Conservation (phyloP, 2,113 vertebrate species). For the Notarius lentiginosus region DNA sequence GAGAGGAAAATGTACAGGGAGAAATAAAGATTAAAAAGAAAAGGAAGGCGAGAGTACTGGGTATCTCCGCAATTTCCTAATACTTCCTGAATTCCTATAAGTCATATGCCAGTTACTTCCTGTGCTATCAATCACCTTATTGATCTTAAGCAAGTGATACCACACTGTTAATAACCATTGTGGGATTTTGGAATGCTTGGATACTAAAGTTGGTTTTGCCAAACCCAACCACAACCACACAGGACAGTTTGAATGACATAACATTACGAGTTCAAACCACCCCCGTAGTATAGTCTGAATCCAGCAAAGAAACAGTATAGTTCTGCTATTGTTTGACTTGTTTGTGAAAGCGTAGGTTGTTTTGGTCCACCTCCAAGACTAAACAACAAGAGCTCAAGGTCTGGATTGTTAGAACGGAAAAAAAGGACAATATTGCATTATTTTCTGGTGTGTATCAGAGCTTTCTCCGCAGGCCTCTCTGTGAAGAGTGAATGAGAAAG, state of each 20-base stretch:
- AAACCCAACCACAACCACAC: neutral
- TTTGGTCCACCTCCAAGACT: slow-evolving; percentile 17
- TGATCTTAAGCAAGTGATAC: neutral
- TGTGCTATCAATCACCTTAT: neutral
- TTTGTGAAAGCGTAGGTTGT: slow-evolving; percentile 34
- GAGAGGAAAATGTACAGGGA: neutral
- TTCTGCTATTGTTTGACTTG: slow-evolving; percentile 29
- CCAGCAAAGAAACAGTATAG: neutral
- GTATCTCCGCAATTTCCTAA: neutral
- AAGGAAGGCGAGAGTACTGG: neutral
- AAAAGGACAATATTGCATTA: slow-evolving; percentile 39
- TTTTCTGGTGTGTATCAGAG: slow-evolving; percentile 34
- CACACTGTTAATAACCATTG: neutral
- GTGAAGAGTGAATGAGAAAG: neutral
- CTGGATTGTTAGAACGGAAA: slow-evolving; percentile 26
- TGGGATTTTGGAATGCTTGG: neutral
- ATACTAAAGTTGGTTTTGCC: neutral
- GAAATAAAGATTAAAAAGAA: neutral
- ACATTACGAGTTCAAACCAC: neutral
- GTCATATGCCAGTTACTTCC: slow-evolving; percentile 13
- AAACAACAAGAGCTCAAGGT: slow-evolving; percentile 33
- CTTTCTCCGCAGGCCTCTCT: neutral
- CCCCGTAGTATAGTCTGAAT: slow-evolving; percentile 1
- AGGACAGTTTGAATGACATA: neutral
- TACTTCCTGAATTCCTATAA: neutral